A percentile compares a stretch with the other conserved stretches of the same genome.
Evolutionary conservation across 2,797 vertebrate species (phyloP).

Genomic region (Parotocinclus haroldoi): DNA sequence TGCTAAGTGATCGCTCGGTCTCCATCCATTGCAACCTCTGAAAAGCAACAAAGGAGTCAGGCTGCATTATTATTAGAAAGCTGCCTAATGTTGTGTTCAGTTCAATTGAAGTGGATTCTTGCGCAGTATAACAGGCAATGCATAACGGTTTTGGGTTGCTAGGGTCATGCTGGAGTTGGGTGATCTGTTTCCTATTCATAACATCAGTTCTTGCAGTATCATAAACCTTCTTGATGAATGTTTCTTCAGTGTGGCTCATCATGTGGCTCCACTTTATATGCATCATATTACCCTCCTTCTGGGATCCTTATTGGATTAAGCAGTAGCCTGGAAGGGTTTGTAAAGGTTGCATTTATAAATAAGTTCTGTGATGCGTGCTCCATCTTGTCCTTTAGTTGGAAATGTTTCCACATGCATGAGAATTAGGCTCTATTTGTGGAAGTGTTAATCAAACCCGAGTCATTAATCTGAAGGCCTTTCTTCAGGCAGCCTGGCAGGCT

Average conservation of each 20-base stretch:
- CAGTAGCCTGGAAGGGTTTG: no score
- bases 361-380: neutral
- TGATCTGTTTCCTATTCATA: no score
- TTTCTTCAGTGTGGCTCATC: no score
- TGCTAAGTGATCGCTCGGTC: conserved; percentile 43
- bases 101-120: neutral
- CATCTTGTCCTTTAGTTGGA: conserved; percentile 2
- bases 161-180: no score
- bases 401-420: neutral
- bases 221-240: no score
- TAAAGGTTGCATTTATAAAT: no score
- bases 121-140: neutral
- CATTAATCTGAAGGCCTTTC: conserved; percentile 23
- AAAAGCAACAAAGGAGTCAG: conserved; percentile 74
- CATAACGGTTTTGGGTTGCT: no score
- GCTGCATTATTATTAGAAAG: conserved; percentile 18
- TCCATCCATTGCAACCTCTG: conserved; percentile 49
- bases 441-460: conserved; percentile 27
- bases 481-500: conserved; percentile 18
- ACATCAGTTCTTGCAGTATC: no score
- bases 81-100: neutral
- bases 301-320: no score
- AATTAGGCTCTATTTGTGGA: conserved; percentile 26
- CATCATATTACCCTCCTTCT: no score
- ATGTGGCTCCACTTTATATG: no score